Evolutionary conservation across 1,140 invertebrate species (phyloP), one percentile per base, ranked within the genome.

Genomic region (Drosophila pectinifera): DNA sequence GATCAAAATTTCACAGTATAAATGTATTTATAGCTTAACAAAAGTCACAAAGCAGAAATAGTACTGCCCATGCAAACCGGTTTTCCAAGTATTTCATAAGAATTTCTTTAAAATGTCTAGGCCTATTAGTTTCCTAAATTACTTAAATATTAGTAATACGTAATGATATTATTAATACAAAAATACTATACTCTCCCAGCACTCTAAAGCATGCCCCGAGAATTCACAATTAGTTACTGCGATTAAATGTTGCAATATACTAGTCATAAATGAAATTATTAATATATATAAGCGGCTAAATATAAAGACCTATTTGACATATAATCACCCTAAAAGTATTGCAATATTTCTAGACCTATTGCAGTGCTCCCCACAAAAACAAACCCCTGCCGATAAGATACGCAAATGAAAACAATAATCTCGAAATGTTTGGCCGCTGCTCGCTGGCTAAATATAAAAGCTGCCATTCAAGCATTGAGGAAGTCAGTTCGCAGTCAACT

Each of bases 401-500:
- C 26, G 10, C 31, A 14, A 68, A 51, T 38, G 7, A 51, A 51
- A 28, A 51, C 16, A 43, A 36, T 20, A 36, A 68, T 68, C 64
- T 36, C 22, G 7, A 13, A 64, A 42, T 51, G 45, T 26, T 36
- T 63, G 5, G n/a, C 34, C 34, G 5, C 18, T 26, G 26, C 34
- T 10, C 4, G 13, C 14, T 7, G 20, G 14, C 26, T 14, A n/a
- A n/a, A 20, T 68, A 68, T 68, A 68, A 68, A 65, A 16, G 20
- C n/a, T 22, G 10, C 2, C 3, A 5, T 8, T 13, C 13, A 5
- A 16, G n/a, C 64, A 6, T 11, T 51, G 43, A 5, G 10, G 16
- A 20, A 26, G 42, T 65, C 61, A 68, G 59, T 68, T 53, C 4
- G 20, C 39, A 22, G 14, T 31, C 16, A 42, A 53, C 45, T 42